Evolutionary conservation across 2,797 vertebrate genomes (phyloP).

Genomic region (Sphenodon punctatus): DNA sequence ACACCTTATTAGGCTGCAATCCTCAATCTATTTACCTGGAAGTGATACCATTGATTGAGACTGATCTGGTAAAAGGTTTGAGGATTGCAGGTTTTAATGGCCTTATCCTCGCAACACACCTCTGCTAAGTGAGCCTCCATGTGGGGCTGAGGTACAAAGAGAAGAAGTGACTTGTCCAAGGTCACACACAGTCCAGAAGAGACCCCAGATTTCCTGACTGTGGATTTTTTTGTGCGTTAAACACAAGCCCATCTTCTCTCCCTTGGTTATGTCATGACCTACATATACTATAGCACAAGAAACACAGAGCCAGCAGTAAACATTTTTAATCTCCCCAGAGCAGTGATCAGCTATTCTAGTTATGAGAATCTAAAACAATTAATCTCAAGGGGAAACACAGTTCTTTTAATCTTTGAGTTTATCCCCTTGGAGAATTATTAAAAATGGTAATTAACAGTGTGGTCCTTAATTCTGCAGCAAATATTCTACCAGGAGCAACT

Average conservation of each 20-base stretch:
- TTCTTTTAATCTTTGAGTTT: slow-evolving; percentile 57
- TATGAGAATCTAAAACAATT: slow-evolving; percentile 22
- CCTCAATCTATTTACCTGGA: no score
- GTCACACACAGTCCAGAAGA: neutral
- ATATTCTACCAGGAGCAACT: neutral
- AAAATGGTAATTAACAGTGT: slow-evolving; percentile 24
- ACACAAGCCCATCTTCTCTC: neutral
- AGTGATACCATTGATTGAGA: no score
- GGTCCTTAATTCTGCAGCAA: slow-evolving; percentile 26
- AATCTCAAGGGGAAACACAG: slow-evolving; percentile 39
- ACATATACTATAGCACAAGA: slow-evolving; percentile 15
- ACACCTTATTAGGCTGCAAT: no score
- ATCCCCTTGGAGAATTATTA: slow-evolving; percentile 33
- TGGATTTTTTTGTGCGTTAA: neutral
- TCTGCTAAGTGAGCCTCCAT: neutral
- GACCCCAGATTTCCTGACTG: neutral
- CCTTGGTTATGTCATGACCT: slow-evolving; percentile 39
- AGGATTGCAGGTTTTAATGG: no score
- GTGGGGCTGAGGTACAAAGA: neutral
- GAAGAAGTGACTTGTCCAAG: neutral
- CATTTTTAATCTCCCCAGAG: slow-evolving; percentile 19
- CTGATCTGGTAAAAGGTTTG: no score
- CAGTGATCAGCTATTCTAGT: slow-evolving; percentile 14
- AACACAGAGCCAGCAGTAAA: slow-evolving; percentile 49
- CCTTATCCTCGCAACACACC: neutral